phyloP scores from a whole-genome alignment of 1,140 invertebrate species.

The Epicauta chinensis region DNA sequence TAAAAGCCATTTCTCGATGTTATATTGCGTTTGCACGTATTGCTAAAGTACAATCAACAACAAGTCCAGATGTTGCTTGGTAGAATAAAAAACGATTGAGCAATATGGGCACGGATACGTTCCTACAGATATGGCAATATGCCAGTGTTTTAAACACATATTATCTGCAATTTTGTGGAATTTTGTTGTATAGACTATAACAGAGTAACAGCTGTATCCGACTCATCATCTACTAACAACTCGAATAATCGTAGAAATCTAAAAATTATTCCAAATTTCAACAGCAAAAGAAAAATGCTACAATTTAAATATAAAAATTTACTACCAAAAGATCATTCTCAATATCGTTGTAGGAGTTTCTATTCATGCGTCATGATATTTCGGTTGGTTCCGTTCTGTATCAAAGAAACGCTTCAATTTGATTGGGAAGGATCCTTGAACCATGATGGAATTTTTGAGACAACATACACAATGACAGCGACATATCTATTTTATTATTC shows the following conservation, averaged over 20 bases:
- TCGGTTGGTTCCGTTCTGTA: no score
- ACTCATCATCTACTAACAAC: not conserved
- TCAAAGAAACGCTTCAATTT: no score
- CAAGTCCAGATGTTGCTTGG: constrained; percentile 16
- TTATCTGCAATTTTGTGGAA: constrained; percentile 12
- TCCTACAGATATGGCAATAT: constrained; percentile 5
- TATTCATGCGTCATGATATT: no score
- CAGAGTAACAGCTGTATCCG: constrained; percentile 10
- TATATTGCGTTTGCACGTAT: constrained; percentile 17
- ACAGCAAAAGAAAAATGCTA: no score
- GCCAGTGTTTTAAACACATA: constrained; percentile 16
- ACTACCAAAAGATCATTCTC: no score
- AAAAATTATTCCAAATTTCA: no score
- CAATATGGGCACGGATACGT: constrained; percentile 7
- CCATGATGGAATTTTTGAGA: constrained; percentile 3
- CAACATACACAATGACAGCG: constrained; percentile 17
- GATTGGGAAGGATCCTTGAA: no score
- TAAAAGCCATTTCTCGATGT: constrained; percentile 22
- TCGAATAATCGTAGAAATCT: not conserved
- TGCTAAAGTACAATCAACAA: constrained; percentile 18
- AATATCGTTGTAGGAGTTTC: no score
- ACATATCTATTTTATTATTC: constrained; percentile 29
- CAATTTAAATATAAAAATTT: no score
- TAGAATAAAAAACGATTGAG: constrained; percentile 15
- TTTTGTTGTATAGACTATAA: constrained; percentile 12